Percentiles rank a stretch among this genome's conserved stretches.
These are phyloP conservation scores for Philereme transversata DNA, from an alignment of 2,888 invertebrate genomes.

Conservation along the genomic window DNA sequence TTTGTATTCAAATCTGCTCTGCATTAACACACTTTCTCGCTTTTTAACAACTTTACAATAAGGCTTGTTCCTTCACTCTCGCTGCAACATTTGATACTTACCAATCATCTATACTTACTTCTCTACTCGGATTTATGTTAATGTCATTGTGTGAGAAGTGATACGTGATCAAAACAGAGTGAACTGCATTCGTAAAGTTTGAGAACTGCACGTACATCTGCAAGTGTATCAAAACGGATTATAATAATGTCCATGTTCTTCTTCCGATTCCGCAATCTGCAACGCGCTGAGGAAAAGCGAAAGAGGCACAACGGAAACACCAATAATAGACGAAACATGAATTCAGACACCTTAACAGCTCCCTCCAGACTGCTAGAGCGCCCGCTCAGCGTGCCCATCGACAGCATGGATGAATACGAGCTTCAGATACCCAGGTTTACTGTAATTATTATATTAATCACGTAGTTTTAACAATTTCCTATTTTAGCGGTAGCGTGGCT, in stretches of 20 bases:
- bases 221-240: constrained; percentile 41
- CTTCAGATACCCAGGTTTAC: constrained; percentile 95
- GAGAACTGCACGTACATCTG: neutral
- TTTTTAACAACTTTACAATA: no score
- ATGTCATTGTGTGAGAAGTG: neutral
- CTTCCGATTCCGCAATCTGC: constrained; percentile 96
- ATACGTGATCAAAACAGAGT: constrained; percentile 15
- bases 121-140: no score
- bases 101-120: no score
- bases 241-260: constrained; percentile 96
- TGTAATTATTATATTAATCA: constrained; percentile 18
- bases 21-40: no score
- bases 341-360: constrained; percentile 86
- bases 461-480: constrained; percentile 1
- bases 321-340: constrained; percentile 61
- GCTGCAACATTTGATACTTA: no score
- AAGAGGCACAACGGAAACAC: constrained; percentile 54
- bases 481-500: neutral
- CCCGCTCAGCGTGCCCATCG: constrained; percentile 92
- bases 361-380: constrained; percentile 93
- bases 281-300: constrained; percentile 89
- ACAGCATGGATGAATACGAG: constrained; percentile 96
- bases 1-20: neutral
- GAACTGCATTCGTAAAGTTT: constrained; percentile 1
- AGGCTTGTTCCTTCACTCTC: no score